Conservation (phyloP, 1,140 invertebrate genomes). For the Marisa cornuarietis region DNA sequence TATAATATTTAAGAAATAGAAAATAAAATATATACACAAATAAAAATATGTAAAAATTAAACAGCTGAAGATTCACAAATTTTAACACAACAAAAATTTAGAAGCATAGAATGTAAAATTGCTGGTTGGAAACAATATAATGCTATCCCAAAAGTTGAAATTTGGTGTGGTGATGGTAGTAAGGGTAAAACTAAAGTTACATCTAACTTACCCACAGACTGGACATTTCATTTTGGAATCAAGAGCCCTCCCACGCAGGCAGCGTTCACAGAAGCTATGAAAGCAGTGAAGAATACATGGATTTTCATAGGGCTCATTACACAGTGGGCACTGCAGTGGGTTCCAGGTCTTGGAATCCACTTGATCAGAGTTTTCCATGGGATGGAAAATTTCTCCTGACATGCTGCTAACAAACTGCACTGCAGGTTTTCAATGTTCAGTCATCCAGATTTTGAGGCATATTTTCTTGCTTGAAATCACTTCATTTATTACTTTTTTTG, state of each 20-base stretch:
- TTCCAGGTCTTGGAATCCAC: constrained; percentile 41
- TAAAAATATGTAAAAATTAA: no score
- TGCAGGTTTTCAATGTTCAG: background rate
- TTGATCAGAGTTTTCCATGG: constrained; percentile 43
- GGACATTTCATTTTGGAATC: constrained; percentile 52
- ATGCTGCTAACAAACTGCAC: constrained; percentile 25
- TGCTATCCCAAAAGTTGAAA: no score
- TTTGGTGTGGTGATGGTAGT: no score
- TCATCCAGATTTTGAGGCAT: background rate
- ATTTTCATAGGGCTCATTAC: constrained; percentile 55
- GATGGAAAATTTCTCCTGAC: constrained; percentile 57
- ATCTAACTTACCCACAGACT: constrained; percentile 49
- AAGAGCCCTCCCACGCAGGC: constrained; percentile 42
- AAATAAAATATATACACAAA: no score
- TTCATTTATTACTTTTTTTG: background rate
- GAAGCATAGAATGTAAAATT: no score
- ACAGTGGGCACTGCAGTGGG: constrained; percentile 52
- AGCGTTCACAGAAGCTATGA: constrained; percentile 52
- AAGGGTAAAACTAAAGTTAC: background rate
- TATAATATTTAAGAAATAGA: no score
- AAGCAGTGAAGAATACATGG: constrained; percentile 53
- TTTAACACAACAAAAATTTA: no score
- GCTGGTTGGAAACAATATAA: no score
- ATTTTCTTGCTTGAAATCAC: background rate
- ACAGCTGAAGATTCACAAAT: no score